Base-by-base conservation (phyloP, 2,888 invertebrate genomes). In the Tromatobia lineatoria region DNA sequence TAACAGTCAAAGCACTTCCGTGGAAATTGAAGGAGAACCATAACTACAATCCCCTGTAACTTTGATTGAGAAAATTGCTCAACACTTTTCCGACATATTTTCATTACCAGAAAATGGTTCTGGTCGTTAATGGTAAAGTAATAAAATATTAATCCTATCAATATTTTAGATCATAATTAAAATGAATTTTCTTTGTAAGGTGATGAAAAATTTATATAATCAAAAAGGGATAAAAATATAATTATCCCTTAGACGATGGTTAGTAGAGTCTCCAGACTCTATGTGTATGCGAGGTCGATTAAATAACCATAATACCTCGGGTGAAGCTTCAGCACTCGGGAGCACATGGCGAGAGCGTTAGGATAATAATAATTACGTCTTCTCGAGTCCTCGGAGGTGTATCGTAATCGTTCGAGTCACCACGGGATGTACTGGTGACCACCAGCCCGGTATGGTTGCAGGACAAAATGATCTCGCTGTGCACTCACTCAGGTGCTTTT, bases 311-410 rank as follows among this genome's bases (percentile, higher is more conserved):
- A 18, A 29, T 29, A 45, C 42, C 47, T 20, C 23, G n/a, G 57
- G 77, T 29, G 45, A 25, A 29, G 45, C 34, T 67, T 47, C 29
- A 45, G 59, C 77, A 77, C 77, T 77, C 23, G 42, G 34, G 57
- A 45, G 34, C 57, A 77, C 45, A 38, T 54, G 70, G 76, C 83
- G 18, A 11, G 82, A 11, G 82, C 89, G 88, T 90, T 90, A 88
- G 88, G 88, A 90, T 90, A 91, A 91, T 91, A 89, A 91, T 88
- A 87, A 88, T 87, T 87, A 78, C 50, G 78, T 78, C 70, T 70
- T 70, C 70, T 25, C n/a, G 29, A 82, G 85, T 88, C 87, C 85
- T 84, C 86, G 85, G 86, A 74, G 83, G 81, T 86, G 88, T 91
- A 90, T 87, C 89, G 88, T 89, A 90, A 91, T 87, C 87, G 86